Base-by-base conservation (phyloP, 1,140 invertebrate genomes). In the Chymomyza costata region DNA sequence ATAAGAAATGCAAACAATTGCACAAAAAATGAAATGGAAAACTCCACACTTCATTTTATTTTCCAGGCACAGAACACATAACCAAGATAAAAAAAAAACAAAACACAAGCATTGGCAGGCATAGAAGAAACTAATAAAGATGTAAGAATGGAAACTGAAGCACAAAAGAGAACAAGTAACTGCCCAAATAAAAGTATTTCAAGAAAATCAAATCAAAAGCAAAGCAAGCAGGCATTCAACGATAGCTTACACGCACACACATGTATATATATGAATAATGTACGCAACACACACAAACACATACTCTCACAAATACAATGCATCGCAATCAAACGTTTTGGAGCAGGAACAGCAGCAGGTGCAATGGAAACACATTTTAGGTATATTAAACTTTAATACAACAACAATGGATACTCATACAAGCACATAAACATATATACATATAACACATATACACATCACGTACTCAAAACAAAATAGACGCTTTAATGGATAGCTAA, bases 161-260 rank as follows among this genome's bases (percentile, higher is more conserved):
- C 28, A 46, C 18, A 46, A 18, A 30, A 32, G 0, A 45, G 62
- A 41, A 64, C 51, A 65, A 65, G 57, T 50, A 64, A 64, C 57
- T 62, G 41, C 59, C 25, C 57, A 50, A 65, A 65, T 65, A 18
- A 56, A 65, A 43, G 62, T 57, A 65, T 65, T 65, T 64, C 64
- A 59, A 51, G 52, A 65, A 65, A 65, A 58, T 58, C 54, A 59
- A 65, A 53, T 50, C 53, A 13, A 30, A 41, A 37, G 8, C 2
- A 40, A 40, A 40, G 15, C 18, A 8, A 19, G 15, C 15, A 13
- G n/a, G 7, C 8, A 19, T 2, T 17, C 38, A 16, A 14, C 6
- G 3, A 11, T 40, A 31, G 15, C 15, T 40, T 14, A 17, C 38
- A 17, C 15, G 5, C 21, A n/a, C n/a, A 25, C 21, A 3, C 3